A percentile compares a stretch with the other conserved stretches of the same genome.
These are phyloP conservation scores for Sternotherus odoratus DNA, from an alignment of 2,797 vertebrate species.

Conservation along the genomic window DNA sequence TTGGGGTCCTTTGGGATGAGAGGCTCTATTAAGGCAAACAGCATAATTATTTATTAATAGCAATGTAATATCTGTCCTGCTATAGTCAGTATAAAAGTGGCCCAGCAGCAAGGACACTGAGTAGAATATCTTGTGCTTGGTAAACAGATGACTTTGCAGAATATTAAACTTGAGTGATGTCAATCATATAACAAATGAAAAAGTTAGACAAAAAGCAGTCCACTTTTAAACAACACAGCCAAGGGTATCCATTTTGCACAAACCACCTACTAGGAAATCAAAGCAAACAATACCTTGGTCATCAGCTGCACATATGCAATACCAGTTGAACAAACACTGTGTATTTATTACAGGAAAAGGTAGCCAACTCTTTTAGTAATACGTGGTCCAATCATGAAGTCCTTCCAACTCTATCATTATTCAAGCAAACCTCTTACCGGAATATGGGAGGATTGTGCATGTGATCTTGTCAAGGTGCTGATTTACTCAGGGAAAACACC, in stretches of 20 bases:
- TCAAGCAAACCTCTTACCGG: background rate
- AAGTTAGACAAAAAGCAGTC: slow-evolving; percentile 29
- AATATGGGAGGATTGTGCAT: background rate
- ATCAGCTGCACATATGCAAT: fast-evolving
- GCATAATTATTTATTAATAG: slow-evolving; percentile 58
- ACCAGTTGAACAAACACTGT: background rate
- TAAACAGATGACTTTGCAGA: slow-evolving; percentile 51
- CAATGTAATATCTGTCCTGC: slow-evolving; percentile 35
- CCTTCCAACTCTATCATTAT: background rate
- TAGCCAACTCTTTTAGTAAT: background rate
- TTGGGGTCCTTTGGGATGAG: slow-evolving; percentile 35
- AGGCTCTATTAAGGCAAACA: slow-evolving; percentile 47
- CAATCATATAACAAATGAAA: slow-evolving; percentile 43
- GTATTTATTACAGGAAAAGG: background rate
- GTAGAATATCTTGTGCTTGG: slow-evolving; percentile 39
- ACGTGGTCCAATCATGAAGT: background rate
- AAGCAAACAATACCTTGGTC: background rate
- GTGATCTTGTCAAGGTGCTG: background rate
- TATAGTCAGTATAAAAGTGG: slow-evolving; percentile 58
- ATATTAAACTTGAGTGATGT: slow-evolving; percentile 46
- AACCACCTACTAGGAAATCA: background rate
- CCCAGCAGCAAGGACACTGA: slow-evolving; percentile 25
- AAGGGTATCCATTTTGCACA: background rate
- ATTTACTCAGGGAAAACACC: background rate
- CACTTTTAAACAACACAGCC: background rate